These are phyloP conservation scores for Eupithecia insigniata DNA, from an alignment of 2,888 invertebrate genomes.

Conservation along the genomic window DNA sequence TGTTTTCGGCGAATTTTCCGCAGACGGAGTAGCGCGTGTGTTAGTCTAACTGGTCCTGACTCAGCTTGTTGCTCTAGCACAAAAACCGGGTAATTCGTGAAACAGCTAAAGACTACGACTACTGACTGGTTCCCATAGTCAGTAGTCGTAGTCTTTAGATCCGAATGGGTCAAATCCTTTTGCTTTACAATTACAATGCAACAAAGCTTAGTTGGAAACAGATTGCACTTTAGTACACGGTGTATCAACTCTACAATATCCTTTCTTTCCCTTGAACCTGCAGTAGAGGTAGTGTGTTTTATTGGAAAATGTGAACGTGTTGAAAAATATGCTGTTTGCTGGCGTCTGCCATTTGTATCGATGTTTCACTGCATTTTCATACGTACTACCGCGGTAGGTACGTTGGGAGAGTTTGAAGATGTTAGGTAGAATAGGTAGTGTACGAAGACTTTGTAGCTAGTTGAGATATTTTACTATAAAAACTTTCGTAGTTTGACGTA, in stretches of 20 bases:
- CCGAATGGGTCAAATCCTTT: not conserved
- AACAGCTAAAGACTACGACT: no score
- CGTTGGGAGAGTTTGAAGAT: not conserved
- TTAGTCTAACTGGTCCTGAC: no score
- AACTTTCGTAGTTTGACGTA: no score
- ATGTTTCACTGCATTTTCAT: slow-evolving; percentile 3
- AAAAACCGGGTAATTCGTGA: no score
- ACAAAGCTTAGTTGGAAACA: not conserved
- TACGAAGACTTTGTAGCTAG: no score
- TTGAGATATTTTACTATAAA: no score
- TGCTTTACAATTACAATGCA: not conserved
- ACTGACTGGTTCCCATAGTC: no score
- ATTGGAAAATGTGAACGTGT: slow-evolving; percentile 27
- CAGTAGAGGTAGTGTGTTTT: slow-evolving; percentile 14
- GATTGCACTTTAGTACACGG: not conserved
- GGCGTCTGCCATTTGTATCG: slow-evolving; percentile 22
- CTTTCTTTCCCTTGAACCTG: slow-evolving; percentile 15
- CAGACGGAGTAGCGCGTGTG: no score
- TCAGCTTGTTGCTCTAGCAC: no score
- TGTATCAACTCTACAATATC: slow-evolving; percentile 12
- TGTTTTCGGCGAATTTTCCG: no score
- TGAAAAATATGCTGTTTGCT: slow-evolving; percentile 20
- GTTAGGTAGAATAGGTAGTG: not conserved
- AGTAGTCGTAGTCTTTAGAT: no score
- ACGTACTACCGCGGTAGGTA: not conserved